phyloP scores from a whole-genome alignment of 2,113 vertebrate genomes.

The Callipepla californica region DNA sequence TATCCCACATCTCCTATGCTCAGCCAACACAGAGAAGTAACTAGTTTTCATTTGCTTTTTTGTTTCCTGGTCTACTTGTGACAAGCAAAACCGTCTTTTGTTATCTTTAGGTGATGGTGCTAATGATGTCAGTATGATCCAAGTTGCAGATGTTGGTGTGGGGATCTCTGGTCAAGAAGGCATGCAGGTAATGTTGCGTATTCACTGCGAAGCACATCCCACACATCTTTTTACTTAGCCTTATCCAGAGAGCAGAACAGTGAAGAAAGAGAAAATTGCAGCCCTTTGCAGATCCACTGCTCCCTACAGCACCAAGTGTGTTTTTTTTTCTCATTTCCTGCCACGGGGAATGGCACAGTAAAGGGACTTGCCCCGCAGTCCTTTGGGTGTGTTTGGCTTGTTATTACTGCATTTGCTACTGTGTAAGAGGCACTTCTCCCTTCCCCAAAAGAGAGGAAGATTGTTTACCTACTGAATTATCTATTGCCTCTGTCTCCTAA shows the following conservation, averaged over 20 bases:
- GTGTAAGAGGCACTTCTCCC: background rate
- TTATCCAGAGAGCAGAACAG: background rate
- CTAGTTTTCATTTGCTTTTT: background rate
- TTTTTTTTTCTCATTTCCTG: background rate
- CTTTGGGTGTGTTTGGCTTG: background rate
- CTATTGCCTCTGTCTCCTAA: background rate
- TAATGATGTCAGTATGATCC: conserved; percentile 99
- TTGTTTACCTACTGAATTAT: background rate
- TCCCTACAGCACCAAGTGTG: background rate
- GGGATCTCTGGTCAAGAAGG: conserved; percentile 98
- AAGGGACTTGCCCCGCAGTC: background rate
- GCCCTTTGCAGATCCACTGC: background rate
- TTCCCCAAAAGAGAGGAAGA: background rate
- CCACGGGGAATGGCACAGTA: background rate
- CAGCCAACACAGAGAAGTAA: background rate
- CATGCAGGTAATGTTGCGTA: conserved; percentile 89
- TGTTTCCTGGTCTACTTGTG: background rate
- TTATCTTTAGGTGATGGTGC: conserved; percentile 91
- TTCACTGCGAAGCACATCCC: background rate
- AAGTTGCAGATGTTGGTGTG: conserved; percentile 96
- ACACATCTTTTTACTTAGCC: background rate
- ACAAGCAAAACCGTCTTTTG: background rate
- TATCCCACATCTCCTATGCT: background rate
- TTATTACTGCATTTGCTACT: background rate
- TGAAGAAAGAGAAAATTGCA: background rate